Evolutionary conservation across 2,797 vertebrate species (phyloP), one percentile per base, ranked within the genome.

Genomic region (Semotilus atromaculatus): DNA sequence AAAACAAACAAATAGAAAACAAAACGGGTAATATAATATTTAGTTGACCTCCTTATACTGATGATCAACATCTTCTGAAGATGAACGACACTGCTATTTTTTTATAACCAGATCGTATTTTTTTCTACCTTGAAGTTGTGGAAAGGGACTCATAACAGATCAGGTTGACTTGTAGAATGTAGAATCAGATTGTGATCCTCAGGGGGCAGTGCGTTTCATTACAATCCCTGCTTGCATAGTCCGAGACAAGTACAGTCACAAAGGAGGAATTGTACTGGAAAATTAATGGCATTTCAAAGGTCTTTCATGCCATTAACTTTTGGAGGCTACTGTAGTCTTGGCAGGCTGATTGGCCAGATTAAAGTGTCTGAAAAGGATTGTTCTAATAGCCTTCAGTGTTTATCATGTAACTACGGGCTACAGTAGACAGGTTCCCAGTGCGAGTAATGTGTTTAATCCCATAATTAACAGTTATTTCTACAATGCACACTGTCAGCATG

Each of bases 311-410:
- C 72, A 86, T 83, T 87, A 83, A 88, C 67, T 84, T 70, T 75
- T 76, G 78, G 62, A 80, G 80, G 74, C 60, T 26, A 82, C 88
- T 90, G 86, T 89, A 82, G 64, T 67, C 84, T 89, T 81, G 89
- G 83, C 80, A 84, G 86, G 81, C 87, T 91, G 86, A 86, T 71
- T 81, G 26, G 18, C n/a, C 34, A 68, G 66, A 77, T 83, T 79
- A 76, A 72, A 74, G 60, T 11, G 71, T 80, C 72, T 26, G 68
- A 80, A 67, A 58, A 26, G 70, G 55, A 76, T 72, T 29, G n/a
- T 60, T 92, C 89, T 93, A 94, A 94, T 93, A 76, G 86, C 80
- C 84, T 83, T 89, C 84, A 92, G 90, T 92, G 88, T 84, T 93
- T 92, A 93, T 93, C 92, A 90, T 82, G 86, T 89, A 88, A 82